Percentiles rank a stretch among this genome's conserved stretches.
phyloP scores from a whole-genome alignment of 2,797 vertebrate genomes.

The Adrianichthys oophorus region DNA sequence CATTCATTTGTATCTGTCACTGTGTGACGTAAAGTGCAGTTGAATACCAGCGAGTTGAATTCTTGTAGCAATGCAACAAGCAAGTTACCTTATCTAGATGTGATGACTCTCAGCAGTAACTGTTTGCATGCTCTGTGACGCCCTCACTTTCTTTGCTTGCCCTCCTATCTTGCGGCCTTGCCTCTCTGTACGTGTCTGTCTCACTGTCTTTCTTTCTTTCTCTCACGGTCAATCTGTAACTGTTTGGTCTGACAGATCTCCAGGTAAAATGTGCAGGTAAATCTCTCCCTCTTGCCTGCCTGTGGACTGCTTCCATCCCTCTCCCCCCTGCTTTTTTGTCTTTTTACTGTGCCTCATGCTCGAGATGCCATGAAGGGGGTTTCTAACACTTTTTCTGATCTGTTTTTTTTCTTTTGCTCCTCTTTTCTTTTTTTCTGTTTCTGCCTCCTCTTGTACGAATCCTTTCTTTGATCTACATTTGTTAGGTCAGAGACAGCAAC shows the following conservation, averaged over 20 bases:
- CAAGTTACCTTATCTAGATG: constrained; percentile 38
- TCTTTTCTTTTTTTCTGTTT: constrained; percentile 17
- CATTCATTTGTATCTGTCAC: constrained; percentile 6
- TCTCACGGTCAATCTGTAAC: constrained; percentile 82
- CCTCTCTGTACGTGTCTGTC: constrained; percentile 83
- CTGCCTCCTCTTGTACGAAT: neutral
- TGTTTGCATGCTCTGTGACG: constrained; percentile 75
- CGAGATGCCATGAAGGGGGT: constrained; percentile 31
- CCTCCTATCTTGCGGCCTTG: constrained; percentile 80
- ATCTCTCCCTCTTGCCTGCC: constrained; percentile 84
- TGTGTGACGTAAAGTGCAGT: constrained; percentile 26
- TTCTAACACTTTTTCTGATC: constrained; percentile 60
- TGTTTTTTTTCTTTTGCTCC: constrained; percentile 34
- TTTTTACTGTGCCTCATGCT: constrained; percentile 69
- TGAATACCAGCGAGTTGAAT: constrained; percentile 33
- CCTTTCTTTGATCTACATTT: constrained; percentile 20
- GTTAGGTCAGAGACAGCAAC: constrained; percentile 92
- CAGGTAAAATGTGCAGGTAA: constrained; percentile 87
- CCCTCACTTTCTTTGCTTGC: constrained; percentile 79
- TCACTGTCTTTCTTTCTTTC: constrained; percentile 87
- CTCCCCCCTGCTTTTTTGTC: constrained; percentile 69
- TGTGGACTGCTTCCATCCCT: constrained; percentile 83
- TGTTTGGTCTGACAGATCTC: constrained; percentile 86
- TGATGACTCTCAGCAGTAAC: constrained; percentile 56
- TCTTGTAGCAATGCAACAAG: constrained; percentile 36